Conservation (phyloP, 2,888 invertebrate species). For the Tipula unca region DNA sequence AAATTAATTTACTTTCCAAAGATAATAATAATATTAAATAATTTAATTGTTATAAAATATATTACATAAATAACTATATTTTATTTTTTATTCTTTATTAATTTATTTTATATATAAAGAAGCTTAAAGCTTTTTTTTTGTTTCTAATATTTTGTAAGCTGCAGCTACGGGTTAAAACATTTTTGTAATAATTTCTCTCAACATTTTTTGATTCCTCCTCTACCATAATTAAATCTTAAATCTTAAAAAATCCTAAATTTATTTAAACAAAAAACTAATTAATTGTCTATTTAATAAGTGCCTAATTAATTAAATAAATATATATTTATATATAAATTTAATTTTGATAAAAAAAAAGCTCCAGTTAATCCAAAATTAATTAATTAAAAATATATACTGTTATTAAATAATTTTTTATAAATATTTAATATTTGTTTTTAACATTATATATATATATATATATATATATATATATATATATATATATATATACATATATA, state of each 20-base stretch:
- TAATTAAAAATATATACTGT: neutral
- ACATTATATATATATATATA: neutral
- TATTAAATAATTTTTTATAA: neutral
- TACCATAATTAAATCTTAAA: neutral
- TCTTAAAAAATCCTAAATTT: too few species aligned
- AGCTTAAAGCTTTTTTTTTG: neutral
- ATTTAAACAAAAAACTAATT: neutral
- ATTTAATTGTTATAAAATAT: neutral
- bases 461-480: too few species aligned
- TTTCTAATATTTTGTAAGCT: neutral
- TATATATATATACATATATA: too few species aligned
- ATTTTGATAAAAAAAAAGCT: neutral
- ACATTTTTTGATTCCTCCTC: neutral
- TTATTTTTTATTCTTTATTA: neutral
- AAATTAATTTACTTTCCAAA: neutral
- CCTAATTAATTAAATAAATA: neutral
- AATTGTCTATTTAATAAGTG: conserved; percentile 3
- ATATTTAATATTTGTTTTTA: neutral
- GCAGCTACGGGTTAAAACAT: neutral
- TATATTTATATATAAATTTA: neutral
- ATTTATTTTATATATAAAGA: neutral
- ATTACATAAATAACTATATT: neutral
- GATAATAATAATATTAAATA: neutral
- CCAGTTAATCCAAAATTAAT: conserved; percentile 2
- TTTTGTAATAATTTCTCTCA: neutral